Conservation (phyloP, 1,140 invertebrate species). For the Leptonema lineaticorne region DNA sequence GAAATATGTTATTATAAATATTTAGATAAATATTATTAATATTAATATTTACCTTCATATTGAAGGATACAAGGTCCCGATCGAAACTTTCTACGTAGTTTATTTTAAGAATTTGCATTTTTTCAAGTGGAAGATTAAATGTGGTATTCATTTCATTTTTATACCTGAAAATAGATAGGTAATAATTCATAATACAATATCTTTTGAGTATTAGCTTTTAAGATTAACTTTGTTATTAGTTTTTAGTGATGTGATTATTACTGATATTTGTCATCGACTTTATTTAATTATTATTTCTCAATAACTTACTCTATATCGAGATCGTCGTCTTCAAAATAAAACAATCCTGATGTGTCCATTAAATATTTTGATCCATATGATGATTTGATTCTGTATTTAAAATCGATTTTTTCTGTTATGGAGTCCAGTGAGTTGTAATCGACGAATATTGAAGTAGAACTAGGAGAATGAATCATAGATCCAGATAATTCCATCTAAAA, state of each 20-base stretch:
- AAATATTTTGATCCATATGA: constrained; percentile 49
- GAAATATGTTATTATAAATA: no score
- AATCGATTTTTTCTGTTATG: constrained; percentile 48
- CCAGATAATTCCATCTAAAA: constrained; percentile 16
- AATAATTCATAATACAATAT: no score
- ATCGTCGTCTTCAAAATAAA: neutral
- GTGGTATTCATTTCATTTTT: constrained; percentile 21
- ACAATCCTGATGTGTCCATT: constrained; percentile 44
- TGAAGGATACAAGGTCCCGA: no score
- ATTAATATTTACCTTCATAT: no score
- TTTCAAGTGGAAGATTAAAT: constrained; percentile 48
- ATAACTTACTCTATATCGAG: neutral
- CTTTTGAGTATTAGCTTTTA: neutral
- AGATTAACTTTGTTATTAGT: no score
- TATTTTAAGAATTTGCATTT: constrained; percentile 53
- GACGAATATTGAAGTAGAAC: no score
- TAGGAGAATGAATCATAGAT: neutral
- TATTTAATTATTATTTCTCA: no score
- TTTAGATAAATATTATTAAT: no score
- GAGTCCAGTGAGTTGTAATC: constrained; percentile 47
- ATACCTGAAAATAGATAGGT: constrained; percentile 26
- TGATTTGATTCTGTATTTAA: constrained; percentile 50
- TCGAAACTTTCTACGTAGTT: no score
- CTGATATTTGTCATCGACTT: no score
- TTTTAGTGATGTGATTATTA: no score